Evolutionary conservation across 2,113 vertebrate genomes (phyloP).

Genomic region (Zingel zingel): DNA sequence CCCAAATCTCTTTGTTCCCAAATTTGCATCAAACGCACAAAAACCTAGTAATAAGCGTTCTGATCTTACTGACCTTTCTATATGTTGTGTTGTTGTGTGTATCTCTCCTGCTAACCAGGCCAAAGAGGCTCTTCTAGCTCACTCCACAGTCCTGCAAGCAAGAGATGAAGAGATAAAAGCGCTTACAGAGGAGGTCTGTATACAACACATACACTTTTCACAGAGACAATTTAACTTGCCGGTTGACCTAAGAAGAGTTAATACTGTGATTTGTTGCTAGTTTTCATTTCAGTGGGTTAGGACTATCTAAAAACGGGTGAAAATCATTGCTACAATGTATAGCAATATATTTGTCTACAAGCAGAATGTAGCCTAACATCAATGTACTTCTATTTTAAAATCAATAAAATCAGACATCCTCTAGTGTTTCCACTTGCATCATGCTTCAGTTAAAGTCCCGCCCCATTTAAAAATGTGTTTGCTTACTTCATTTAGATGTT

Average conservation of each 20-base stretch:
- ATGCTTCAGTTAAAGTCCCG: not conserved
- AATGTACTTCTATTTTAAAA: not conserved
- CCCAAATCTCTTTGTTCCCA: not conserved
- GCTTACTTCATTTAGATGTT: not conserved
- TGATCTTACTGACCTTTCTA: not conserved
- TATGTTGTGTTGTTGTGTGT: conserved; percentile 5
- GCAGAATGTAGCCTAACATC: no score
- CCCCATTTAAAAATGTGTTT: not conserved
- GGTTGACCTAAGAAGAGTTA: not conserved
- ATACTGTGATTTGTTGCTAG: not conserved
- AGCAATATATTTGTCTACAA: not conserved
- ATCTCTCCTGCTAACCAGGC: conserved; percentile 53
- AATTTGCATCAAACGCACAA: not conserved
- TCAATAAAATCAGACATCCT: not conserved
- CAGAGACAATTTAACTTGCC: not conserved
- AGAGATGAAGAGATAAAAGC: conserved; percentile 79
- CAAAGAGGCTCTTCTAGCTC: conserved; percentile 83
- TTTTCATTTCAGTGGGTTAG: not conserved
- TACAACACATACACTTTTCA: not conserved
- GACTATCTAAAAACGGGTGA: not conserved
- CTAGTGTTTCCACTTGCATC: not conserved
- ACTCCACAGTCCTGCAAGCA: conserved; percentile 79
- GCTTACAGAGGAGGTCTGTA: conserved; percentile 78
- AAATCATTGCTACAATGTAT: not conserved
- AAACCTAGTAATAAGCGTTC: not conserved